A percentile compares a stretch with the other conserved stretches of the same genome.
Conservation (phyloP, 2,797 vertebrate genomes). For the Gobio occitaniae region DNA sequence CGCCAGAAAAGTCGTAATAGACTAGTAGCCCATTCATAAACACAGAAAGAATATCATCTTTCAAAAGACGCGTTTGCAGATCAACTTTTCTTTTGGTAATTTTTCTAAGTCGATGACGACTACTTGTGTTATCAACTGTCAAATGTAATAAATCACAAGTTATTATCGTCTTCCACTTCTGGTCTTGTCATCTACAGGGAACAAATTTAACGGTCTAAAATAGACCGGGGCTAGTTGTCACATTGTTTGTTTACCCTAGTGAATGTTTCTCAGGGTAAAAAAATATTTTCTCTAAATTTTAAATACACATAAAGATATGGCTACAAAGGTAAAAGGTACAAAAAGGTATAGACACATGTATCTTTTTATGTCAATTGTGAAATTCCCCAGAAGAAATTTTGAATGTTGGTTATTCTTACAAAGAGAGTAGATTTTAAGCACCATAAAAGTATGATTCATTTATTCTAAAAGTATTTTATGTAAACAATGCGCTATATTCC, state of each 20-base stretch:
- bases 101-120: neutral
- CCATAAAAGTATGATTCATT: neutral
- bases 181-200: neutral
- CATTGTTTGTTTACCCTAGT: neutral
- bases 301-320: neutral
- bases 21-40: neutral
- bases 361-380: neutral
- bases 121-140: neutral
- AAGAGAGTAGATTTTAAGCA: neutral
- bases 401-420: neutral
- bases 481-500: neutral
- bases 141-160: neutral
- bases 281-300: too few relatives aligned
- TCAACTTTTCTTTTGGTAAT: neutral
- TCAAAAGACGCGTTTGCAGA: neutral
- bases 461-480: neutral
- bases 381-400: neutral
- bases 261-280: neutral
- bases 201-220: neutral
- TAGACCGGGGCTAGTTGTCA: neutral
- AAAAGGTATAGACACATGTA: too few relatives aligned
- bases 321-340: neutral
- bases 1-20: slow-evolving; percentile 66
- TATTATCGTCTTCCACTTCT: neutral
- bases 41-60: neutral